Percentiles rank a stretch among this genome's conserved stretches.
Evolutionary conservation across 2,888 invertebrate genomes (phyloP).

Genomic region (Bellardia pandia): DNA sequence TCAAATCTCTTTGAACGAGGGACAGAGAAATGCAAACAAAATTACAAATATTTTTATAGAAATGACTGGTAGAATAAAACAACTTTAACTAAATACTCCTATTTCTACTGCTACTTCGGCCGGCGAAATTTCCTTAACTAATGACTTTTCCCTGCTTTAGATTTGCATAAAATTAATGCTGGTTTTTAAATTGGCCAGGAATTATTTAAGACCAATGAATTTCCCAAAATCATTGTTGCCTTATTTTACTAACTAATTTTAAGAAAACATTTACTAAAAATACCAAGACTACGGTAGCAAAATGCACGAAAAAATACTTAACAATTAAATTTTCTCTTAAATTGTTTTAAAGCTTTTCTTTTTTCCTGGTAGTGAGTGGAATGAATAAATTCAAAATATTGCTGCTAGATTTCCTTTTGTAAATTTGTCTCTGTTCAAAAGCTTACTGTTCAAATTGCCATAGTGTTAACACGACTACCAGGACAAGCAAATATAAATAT

Average conservation of each 20-base stretch:
- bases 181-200: conserved; percentile 28
- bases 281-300: neutral
- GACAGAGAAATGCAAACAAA: neutral
- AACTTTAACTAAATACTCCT: conserved; percentile 13
- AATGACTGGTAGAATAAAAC: conserved; percentile 63
- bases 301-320: neutral
- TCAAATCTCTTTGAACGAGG: neutral
- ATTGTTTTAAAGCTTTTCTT: neutral
- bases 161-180: conserved; percentile 58
- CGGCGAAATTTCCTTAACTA: conserved; percentile 10
- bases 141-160: conserved; percentile 36
- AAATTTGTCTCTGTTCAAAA: neutral
- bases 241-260: conserved; percentile 32
- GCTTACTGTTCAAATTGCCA: neutral
- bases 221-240: neutral
- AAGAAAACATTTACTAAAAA: conserved; percentile 9
- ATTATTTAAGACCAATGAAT: conserved; percentile 45
- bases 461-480: conserved; percentile 21
- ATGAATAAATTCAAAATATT: conserved; percentile 40
- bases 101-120: neutral
- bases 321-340: conserved; percentile 48
- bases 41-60: conserved; percentile 49
- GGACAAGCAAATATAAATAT: conserved; percentile 47
- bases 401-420: neutral
- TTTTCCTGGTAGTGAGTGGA: neutral